Evolutionary conservation across 2,113 vertebrate genomes (phyloP).

Genomic region (Tonatia bakeri): DNA sequence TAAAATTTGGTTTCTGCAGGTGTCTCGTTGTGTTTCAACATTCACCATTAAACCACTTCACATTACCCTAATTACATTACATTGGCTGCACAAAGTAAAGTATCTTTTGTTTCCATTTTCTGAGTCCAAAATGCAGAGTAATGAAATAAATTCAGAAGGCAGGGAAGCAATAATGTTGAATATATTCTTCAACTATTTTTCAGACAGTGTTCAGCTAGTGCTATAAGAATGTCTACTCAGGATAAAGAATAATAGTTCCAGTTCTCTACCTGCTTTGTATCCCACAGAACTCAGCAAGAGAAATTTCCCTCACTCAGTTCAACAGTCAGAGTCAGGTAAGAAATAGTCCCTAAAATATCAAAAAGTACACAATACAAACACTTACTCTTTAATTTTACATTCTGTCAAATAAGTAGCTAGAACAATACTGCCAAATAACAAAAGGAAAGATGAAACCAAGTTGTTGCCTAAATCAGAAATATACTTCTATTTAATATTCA

Average conservation of each 20-base stretch:
- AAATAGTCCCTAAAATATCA: background rate
- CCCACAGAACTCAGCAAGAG: background rate
- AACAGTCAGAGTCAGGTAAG: background rate
- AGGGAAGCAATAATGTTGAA: background rate
- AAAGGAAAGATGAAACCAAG: background rate
- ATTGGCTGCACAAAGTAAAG: background rate
- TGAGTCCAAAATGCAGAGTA: slow-evolving; percentile 22
- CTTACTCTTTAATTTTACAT: background rate
- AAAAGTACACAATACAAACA: background rate
- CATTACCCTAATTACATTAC: slow-evolving; percentile 14
- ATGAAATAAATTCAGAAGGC: slow-evolving; percentile 7
- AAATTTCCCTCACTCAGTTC: background rate
- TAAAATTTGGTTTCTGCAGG: background rate
- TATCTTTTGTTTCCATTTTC: background rate
- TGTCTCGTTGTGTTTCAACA: background rate
- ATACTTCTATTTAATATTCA: background rate
- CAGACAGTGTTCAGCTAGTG: background rate
- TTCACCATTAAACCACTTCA: slow-evolving; percentile 18
- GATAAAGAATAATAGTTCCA: background rate
- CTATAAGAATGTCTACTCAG: background rate
- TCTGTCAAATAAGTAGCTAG: background rate
- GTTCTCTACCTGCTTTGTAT: background rate
- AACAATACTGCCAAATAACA: background rate
- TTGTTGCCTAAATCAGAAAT: background rate
- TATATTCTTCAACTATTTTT: background rate